Evolutionary conservation across 2,113 vertebrate species (phyloP).

Genomic region (Tretioscincus oriximinensis): DNA sequence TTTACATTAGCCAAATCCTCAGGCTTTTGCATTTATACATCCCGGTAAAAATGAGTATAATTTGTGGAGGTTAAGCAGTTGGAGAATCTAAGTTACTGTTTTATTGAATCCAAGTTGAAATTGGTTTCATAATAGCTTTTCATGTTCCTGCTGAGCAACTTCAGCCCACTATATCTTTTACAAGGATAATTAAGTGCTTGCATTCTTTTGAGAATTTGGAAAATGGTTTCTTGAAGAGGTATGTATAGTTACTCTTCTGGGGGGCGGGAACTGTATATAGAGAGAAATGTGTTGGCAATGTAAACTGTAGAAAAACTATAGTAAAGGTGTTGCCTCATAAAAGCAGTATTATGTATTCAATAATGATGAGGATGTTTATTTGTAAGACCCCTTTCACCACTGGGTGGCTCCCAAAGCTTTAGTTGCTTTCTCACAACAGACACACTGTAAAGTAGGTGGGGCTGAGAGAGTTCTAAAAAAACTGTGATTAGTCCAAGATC

Average conservation of each 20-base stretch:
- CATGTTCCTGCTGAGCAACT: not conserved
- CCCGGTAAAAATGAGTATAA: not conserved
- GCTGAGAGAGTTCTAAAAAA: too few relatives aligned
- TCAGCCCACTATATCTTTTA: not conserved
- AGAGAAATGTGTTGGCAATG: not conserved
- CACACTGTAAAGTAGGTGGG: too few relatives aligned
- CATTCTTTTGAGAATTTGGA: not conserved
- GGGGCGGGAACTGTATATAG: not conserved
- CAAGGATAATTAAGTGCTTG: not conserved
- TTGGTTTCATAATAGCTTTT: slow-evolving; percentile 11
- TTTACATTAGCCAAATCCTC: not conserved
- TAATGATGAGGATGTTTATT: too few relatives aligned
- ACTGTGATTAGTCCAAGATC: too few relatives aligned
- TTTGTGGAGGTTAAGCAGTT: not conserved
- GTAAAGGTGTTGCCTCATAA: too few relatives aligned
- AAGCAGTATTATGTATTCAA: too few relatives aligned
- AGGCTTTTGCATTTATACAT: not conserved
- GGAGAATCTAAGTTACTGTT: not conserved
- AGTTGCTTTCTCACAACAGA: too few relatives aligned
- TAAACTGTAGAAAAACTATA: not conserved
- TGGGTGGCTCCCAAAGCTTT: too few relatives aligned
- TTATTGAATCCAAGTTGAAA: slow-evolving; percentile 8
- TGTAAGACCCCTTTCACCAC: too few relatives aligned
- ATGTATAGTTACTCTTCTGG: not conserved
- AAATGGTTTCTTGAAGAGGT: not conserved